phyloP scores from a whole-genome alignment of 2,113 vertebrate genomes.

The Cryptotis parvus region DNA sequence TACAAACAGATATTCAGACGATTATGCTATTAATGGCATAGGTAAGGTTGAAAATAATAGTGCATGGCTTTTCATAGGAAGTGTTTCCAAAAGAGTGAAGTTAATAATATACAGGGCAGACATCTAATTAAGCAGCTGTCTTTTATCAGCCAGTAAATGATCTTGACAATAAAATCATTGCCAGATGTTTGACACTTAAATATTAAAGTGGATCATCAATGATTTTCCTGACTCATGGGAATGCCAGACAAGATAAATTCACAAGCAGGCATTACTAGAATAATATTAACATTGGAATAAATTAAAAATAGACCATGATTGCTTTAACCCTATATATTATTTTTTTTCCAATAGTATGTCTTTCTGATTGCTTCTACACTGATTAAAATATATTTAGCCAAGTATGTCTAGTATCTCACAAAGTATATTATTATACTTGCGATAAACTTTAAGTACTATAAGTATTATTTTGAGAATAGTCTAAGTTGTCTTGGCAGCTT shows the following conservation, averaged over 20 bases:
- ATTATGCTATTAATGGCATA: not conserved
- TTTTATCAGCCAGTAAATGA: conserved; percentile 40
- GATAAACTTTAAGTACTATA: too few relatives aligned
- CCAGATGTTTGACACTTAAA: conserved; percentile 58
- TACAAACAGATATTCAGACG: conserved; percentile 50
- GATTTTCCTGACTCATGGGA: not conserved
- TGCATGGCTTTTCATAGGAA: conserved; percentile 15
- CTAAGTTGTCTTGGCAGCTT: too few relatives aligned
- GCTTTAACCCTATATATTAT: too few relatives aligned
- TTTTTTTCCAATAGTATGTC: too few relatives aligned
- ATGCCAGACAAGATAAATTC: not conserved
- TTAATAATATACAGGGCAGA: conserved; percentile 49
- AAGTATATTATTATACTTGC: too few relatives aligned
- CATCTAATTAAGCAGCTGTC: conserved; percentile 28
- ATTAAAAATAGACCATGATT: too few relatives aligned
- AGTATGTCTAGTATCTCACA: too few relatives aligned
- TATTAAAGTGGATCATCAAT: conserved; percentile 32
- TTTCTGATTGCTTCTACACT: too few relatives aligned
- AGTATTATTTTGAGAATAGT: too few relatives aligned
- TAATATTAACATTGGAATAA: too few relatives aligned
- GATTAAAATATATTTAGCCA: too few relatives aligned
- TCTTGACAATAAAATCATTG: conserved; percentile 39
- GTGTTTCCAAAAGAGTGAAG: conserved; percentile 44
- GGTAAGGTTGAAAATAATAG: conserved; percentile 46
- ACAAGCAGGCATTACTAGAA: not conserved